Evolutionary conservation across 2,888 invertebrate genomes (phyloP).

Genomic region (Buathra laborator): DNA sequence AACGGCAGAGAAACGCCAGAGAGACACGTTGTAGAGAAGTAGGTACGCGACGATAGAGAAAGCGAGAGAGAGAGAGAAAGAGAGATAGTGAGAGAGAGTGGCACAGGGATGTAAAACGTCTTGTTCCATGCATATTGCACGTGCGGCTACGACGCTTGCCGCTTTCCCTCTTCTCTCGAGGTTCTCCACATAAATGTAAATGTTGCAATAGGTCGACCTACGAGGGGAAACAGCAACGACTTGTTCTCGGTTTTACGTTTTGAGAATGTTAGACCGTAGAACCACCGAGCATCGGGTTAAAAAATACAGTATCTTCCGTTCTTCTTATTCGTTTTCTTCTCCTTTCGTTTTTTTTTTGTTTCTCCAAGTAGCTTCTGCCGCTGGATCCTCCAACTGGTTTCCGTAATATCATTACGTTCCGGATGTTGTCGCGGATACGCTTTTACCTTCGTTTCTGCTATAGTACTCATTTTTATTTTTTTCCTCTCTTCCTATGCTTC

Average conservation of each 20-base stretch:
- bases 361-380: neutral
- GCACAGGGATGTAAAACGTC: conserved; percentile 43
- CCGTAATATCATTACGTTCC: conserved; percentile 7
- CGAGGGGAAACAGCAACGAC: conserved; percentile 28
- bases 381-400: neutral
- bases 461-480: neutral
- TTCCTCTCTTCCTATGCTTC: neutral
- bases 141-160: conserved; percentile 21
- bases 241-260: conserved; percentile 16
- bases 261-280: no score
- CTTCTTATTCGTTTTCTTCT: neutral
- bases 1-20: conserved; percentile 31
- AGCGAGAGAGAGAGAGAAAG: neutral
- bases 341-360: neutral
- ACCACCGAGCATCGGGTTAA: neutral
- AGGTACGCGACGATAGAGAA: conserved; percentile 1
- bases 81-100: neutral
- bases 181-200: conserved; percentile 33
- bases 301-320: conserved; percentile 1
- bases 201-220: conserved; percentile 49
- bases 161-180: neutral
- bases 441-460: conserved; percentile 18
- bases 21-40: conserved; percentile 7
- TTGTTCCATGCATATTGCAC: conserved; percentile 49
- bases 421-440: neutral